These are phyloP conservation scores for Agapornis roseicollis DNA, from an alignment of 2,113 vertebrate genomes.

Conservation along the genomic window DNA sequence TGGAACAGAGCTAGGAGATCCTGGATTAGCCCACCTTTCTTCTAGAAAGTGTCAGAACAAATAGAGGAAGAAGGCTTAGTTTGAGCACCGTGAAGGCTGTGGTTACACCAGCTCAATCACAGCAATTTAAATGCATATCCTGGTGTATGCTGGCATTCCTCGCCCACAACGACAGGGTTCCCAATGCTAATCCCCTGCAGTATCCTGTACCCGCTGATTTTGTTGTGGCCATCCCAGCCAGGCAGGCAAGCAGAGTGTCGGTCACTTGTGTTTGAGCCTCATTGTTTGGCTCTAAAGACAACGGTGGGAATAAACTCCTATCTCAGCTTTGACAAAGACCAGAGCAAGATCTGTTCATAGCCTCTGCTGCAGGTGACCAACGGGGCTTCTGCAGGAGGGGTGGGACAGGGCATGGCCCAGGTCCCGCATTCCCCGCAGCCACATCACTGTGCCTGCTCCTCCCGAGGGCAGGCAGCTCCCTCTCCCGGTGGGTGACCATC, in stretches of 20 bases:
- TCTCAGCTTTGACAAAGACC: not conserved
- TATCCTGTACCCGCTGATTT: not conserved
- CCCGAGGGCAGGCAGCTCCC: not conserved
- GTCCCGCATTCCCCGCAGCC: accelerated
- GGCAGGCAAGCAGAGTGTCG: not conserved
- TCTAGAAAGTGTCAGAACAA: not conserved
- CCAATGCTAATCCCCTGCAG: not conserved
- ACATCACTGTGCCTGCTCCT: accelerated
- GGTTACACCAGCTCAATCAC: not conserved
- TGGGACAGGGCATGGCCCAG: not conserved
- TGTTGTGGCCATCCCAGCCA: not conserved
- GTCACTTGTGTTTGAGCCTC: not conserved
- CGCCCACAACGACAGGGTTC: not conserved
- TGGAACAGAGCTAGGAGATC: not conserved
- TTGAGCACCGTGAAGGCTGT: not conserved
- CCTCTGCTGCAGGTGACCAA: not conserved
- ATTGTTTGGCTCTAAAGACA: not conserved
- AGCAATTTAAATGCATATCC: not conserved
- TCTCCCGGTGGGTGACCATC: not conserved
- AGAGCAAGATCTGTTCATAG: accelerated
- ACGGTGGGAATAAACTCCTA: not conserved
- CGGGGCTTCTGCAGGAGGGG: not conserved
- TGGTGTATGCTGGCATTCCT: not conserved
- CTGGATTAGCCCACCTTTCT: not conserved
- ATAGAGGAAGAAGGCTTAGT: not conserved